A percentile compares a stretch with the other conserved stretches of the same genome.
Conservation (phyloP, 2,113 vertebrate species). For the Misgurnus anguillicaudatus region DNA sequence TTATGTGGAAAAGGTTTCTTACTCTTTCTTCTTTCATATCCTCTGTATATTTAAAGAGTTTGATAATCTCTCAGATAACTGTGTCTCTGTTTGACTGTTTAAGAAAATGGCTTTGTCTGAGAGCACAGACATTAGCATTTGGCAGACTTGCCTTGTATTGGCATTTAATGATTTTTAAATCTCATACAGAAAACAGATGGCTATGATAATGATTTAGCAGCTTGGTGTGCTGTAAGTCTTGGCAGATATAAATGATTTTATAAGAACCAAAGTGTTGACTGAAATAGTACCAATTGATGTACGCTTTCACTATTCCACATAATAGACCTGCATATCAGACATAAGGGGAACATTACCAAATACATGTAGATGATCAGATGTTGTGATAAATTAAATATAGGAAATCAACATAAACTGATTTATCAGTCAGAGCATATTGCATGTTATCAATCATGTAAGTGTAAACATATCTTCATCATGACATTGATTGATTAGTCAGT, state of each 20-base stretch:
- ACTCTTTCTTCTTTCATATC: no score
- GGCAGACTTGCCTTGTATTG: not conserved
- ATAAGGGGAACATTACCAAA: not conserved
- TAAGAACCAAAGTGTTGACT: not conserved
- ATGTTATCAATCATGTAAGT: not conserved
- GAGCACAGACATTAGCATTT: not conserved
- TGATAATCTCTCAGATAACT: slow-evolving; percentile 1
- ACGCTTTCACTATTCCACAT: not conserved
- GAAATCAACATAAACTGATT: slow-evolving; percentile 13
- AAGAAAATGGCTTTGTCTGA: slow-evolving; percentile 7
- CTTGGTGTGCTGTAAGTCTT: slow-evolving; percentile 1
- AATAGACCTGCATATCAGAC: not conserved
- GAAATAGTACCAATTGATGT: no score
- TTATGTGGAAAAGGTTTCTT: no score
- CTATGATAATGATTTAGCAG: not conserved
- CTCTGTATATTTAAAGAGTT: not conserved
- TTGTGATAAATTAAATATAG: no score
- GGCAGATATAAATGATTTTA: slow-evolving; percentile 15
- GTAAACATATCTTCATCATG: slow-evolving; percentile 3
- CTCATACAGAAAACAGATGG: slow-evolving; percentile 9
- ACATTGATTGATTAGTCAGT: not conserved
- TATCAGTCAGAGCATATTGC: not conserved
- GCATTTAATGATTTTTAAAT: not conserved
- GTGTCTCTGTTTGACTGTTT: not conserved
- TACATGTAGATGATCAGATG: no score